Evolutionary conservation across 2,797 vertebrate species (phyloP).

Genomic region (Tinamus major): DNA sequence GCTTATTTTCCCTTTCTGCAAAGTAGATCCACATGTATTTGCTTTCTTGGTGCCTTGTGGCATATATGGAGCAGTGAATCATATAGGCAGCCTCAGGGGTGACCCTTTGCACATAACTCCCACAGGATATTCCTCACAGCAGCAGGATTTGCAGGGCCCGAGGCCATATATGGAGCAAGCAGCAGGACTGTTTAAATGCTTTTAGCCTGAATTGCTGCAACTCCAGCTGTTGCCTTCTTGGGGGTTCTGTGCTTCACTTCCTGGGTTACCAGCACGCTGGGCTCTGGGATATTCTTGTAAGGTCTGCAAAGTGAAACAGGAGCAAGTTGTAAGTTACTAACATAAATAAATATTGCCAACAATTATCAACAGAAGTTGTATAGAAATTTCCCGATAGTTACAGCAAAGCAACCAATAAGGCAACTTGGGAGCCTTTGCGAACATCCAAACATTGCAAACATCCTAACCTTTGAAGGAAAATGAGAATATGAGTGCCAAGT

Average conservation of each 20-base stretch:
- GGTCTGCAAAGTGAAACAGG: not conserved
- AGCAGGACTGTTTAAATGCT: constrained; percentile 28
- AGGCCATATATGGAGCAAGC: not conserved
- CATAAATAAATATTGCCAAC: not conserved
- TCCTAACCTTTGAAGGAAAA: not conserved
- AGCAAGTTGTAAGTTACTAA: not conserved
- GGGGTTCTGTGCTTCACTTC: not conserved
- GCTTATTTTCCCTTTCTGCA: fast-evolving
- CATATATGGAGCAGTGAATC: not conserved
- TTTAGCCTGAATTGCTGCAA: not conserved
- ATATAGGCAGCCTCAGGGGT: not conserved
- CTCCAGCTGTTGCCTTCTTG: constrained; percentile 16
- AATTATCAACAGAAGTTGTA: not conserved
- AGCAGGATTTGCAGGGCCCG: fast-evolving
- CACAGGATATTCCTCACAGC: fast-evolving
- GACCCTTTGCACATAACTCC: fast-evolving
- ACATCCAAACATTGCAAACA: not conserved
- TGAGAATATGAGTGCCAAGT: not conserved
- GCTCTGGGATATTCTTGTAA: not conserved
- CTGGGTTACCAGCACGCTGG: fast-evolving
- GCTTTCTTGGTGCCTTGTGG: fast-evolving
- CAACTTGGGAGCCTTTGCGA: not conserved
- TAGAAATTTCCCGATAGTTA: not conserved
- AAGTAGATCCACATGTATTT: fast-evolving
- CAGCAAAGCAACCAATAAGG: not conserved